Base-by-base conservation (phyloP, 1,140 invertebrate genomes). In the Melitaea cinxia region DNA sequence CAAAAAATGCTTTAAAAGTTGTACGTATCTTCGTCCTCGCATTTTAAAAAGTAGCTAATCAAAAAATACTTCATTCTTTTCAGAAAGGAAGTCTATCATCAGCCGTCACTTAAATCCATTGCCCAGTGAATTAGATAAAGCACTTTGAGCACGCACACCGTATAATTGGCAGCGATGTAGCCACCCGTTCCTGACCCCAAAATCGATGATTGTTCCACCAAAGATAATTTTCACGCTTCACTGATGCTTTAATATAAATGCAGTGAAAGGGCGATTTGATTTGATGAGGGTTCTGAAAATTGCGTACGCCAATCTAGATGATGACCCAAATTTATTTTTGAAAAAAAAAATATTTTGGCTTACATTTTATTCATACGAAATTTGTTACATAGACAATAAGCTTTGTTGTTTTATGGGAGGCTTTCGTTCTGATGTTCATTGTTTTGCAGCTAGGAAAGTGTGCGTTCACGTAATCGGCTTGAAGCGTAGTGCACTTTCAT, bases 221-320 rank as follows among this genome's bases (percentile, higher is more conserved):
- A 70, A 70, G 64, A 73, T 66, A 70, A 73, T 73, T 67, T 73
- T 70, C 64, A 70, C 68, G 62, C 61, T 70, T 65, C 68, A 65
- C 56, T 65, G 72, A 39, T 21, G 58, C 52, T 65, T 61, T 67
- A 67, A 61, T 67, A 65, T 63, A 66, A 70, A 65, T 52, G 55
- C 59, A 67, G 39, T 64, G 45, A 60, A 66, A 37, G 53, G 52
- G 52, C 52, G 52, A 67, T 47, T 53, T 33, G 30, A 67, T 39
- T 67, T 61, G 58, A 67, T 58, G 65, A 67, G 65, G 65, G 65
- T 67, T 42, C 52, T 56, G 52, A 42, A 61, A 67, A 61, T 61
- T 53, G 52, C 37, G 52, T 61, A 61, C 60, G 39, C 19, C 28
- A 9, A 47, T 47, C 42, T 47, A 17, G 19, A 24, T 47, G 42